Conservation (phyloP, 1,140 invertebrate genomes). For the Heliconius himera region DNA sequence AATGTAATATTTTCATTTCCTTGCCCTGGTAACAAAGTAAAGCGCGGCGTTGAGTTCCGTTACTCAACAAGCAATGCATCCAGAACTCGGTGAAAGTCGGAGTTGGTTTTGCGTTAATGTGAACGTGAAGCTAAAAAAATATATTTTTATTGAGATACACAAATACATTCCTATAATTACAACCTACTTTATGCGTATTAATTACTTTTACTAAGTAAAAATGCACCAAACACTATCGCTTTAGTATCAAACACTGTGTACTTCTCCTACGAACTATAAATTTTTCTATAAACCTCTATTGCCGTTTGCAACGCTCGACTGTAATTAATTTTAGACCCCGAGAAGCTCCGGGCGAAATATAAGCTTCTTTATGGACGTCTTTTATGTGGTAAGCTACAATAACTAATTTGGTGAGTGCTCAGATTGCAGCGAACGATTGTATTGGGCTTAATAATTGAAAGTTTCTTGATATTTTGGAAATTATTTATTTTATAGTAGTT, state of each 20-base stretch:
- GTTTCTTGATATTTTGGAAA: background rate
- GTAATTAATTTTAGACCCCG: conserved; percentile 52
- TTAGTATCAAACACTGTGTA: background rate
- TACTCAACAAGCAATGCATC: too few relatives aligned
- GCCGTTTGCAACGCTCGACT: conserved; percentile 48
- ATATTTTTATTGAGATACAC: too few relatives aligned
- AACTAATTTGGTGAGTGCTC: conserved; percentile 16
- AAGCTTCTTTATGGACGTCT: conserved; percentile 27
- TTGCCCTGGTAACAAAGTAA: too few relatives aligned
- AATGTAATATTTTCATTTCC: too few relatives aligned
- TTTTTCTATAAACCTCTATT: conserved; percentile 53
- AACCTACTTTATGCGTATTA: too few relatives aligned
- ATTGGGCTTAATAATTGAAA: background rate
- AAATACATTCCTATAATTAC: too few relatives aligned
- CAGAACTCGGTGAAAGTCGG: too few relatives aligned
- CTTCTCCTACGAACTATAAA: conserved; percentile 39
- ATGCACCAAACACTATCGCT: background rate
- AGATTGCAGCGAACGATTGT: background rate
- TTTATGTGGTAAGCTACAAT: conserved; percentile 16
- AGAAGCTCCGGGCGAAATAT: conserved; percentile 43
- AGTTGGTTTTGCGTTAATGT: too few relatives aligned
- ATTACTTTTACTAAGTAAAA: background rate
- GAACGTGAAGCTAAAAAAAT: too few relatives aligned
- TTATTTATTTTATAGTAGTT: background rate
- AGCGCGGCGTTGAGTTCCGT: too few relatives aligned